Base-by-base conservation (phyloP, 2,888 invertebrate species). In the Cataglyphis rosenhaueri region DNA sequence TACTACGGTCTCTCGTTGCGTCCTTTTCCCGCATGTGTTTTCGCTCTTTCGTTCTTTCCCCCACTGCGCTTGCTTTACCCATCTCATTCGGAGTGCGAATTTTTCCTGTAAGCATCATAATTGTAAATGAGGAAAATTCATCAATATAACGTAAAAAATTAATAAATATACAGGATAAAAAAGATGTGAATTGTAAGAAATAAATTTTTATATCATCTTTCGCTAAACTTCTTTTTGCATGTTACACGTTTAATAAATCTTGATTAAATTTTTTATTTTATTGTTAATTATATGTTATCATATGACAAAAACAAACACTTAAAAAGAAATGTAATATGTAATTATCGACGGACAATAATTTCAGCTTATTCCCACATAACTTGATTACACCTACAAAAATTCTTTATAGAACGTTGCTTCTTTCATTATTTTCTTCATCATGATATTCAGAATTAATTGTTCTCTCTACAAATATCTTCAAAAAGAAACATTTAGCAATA, bases 1-100 rank as follows among this genome's bases (percentile, higher is more conserved):
- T 89, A 87, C 86, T 83, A 86, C 88, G 84, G 83, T 79, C 86
- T 70, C 87, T 68, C 84, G 76, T 85, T 73, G 81, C 84, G 87
- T 78, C 84, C 70, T 81, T 85, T 87, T 65, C 81, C 32, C 71
- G 79, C 85, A 73, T 83, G 73, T 73, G 65, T 52, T 88, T 76
- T 82, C 83, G 68, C 82, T 87, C 84, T n/a, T 83, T 79, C 84
- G 68, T 85, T 70, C 84, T 59, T 71, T 84, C 81, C 52, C 82
- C 76, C 61, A 82, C 71, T 83, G 71, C 76, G n/a, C 25, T 41
- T 70, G 61, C 66, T 68, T 18, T 18, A 6, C 78, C 59, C 85
- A 66, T 81, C 84, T 48, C 74, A 55, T 64, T 82, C 61, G 38
- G 66, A 41, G 29, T 59, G 32, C 73, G 41, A 78, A 52, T 61